Conservation (phyloP, 2,113 vertebrate genomes). For the Pelvicachromis taeniatus region DNA sequence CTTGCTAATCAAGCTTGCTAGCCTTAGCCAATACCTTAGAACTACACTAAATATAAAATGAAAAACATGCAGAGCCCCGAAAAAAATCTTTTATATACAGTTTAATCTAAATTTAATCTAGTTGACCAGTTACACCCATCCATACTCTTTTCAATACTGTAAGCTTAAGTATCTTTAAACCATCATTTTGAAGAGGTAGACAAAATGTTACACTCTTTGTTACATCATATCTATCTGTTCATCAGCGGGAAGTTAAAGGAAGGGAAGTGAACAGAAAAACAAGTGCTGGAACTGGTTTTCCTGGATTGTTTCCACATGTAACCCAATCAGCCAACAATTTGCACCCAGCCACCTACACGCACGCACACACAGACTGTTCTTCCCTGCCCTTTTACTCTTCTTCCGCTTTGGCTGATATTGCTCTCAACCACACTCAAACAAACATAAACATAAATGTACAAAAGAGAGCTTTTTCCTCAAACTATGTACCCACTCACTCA, state of each 20-base stretch:
- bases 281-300: background rate
- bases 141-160: background rate
- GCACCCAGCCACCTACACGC: background rate
- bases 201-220: background rate
- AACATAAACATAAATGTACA: background rate
- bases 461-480: background rate
- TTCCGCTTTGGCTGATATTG: background rate
- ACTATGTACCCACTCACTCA: background rate
- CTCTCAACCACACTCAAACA: background rate
- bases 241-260: background rate
- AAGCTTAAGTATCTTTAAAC: background rate
- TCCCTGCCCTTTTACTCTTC: conserved; percentile 1
- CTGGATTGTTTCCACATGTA: background rate
- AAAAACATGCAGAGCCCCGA: background rate
- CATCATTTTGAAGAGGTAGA: background rate
- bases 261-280: background rate
- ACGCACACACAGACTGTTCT: background rate
- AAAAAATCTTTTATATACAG: background rate
- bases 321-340: background rate
- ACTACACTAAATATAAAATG: background rate
- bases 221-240: background rate
- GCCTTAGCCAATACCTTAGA: background rate
- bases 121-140: background rate
- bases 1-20: background rate
- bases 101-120: background rate